These are phyloP conservation scores for Lasioglossum morio DNA, from an alignment of 2,888 invertebrate species.

Conservation along the genomic window DNA sequence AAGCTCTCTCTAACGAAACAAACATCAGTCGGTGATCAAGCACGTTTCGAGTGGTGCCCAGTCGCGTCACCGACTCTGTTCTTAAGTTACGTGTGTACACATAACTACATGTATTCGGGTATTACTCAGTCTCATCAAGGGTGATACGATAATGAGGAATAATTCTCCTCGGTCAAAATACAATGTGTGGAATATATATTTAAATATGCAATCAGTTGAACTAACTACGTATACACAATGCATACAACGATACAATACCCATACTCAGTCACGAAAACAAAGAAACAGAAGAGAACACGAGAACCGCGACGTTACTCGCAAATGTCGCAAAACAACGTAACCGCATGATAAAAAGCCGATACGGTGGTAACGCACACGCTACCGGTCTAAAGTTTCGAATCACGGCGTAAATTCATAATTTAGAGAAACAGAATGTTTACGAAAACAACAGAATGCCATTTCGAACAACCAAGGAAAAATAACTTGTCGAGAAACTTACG, in stretches of 20 bases:
- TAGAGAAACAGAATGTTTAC: too few relatives aligned
- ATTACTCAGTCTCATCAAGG: background rate
- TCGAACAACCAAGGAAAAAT: too few relatives aligned
- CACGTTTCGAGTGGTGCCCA: background rate
- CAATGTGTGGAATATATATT: background rate
- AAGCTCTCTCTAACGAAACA: constrained; percentile 27
- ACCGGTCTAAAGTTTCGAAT: too few relatives aligned
- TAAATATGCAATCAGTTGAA: background rate
- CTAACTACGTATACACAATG: too few relatives aligned
- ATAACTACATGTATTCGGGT: background rate
- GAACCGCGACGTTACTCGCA: background rate
- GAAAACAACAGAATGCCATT: too few relatives aligned
- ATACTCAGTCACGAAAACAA: background rate
- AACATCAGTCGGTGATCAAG: constrained; percentile 18
- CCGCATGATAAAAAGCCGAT: too few relatives aligned
- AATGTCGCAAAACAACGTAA: too few relatives aligned
- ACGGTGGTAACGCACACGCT: too few relatives aligned
- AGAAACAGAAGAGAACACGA: background rate
- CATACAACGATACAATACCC: too few relatives aligned
- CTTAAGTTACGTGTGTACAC: background rate
- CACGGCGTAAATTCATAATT: too few relatives aligned
- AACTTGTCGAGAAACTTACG: too few relatives aligned
- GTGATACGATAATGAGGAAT: background rate
- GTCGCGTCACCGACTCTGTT: background rate
- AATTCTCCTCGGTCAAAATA: background rate